Base-by-base conservation (phyloP, 2,888 invertebrate genomes). In the Sphecodes monilicornis region DNA sequence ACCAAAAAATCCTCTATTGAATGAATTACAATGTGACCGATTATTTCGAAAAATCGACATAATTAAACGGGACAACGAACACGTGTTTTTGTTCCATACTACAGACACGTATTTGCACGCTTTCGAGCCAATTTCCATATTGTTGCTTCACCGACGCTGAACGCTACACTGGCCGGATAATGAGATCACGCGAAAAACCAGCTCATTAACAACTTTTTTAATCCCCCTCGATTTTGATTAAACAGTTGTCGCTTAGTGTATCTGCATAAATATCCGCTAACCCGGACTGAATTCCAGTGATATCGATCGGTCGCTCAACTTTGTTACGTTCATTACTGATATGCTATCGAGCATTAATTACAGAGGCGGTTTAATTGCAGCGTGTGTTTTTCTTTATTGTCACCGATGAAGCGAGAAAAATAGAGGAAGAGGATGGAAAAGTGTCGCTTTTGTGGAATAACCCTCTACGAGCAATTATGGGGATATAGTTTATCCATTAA, bases 401-500 rank as follows among this genome's bases (percentile, higher is more conserved):
- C 64, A 11, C 39, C 41, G 32, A 10, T 6, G 26, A 70, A 76
- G 72, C 60, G 18, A 2, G 76, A 66, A 54, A 71, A 68, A 73
- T 36, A 54, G 32, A 69, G 26, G 4, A 3, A 64, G 36, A 57
- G 60, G 36, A 69, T n/a, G 36, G 54, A 72, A 39, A 79, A 43
- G 71, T 66, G 82, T 70, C 66, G 29, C 29, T 5, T 11, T 29
- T 22, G 46, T 57, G 72, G 26, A 69, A 66, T 41, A 72, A 80
- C 76, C 39, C 76, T 69, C 39, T 66, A 69, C 43, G 77, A 60
- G 60, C 68, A 81, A 86, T 86, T 81, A 78, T 36, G 41, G 16
- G 72, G 41, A 84, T 73, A 78, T 64, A 74, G 73, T 85, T 82
- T 81, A 78, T 76, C 66, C 76, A 76, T 78, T 84, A 73, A 69